Evolutionary conservation across 2,113 vertebrate species (phyloP).

Genomic region (Calidris pygmaea): DNA sequence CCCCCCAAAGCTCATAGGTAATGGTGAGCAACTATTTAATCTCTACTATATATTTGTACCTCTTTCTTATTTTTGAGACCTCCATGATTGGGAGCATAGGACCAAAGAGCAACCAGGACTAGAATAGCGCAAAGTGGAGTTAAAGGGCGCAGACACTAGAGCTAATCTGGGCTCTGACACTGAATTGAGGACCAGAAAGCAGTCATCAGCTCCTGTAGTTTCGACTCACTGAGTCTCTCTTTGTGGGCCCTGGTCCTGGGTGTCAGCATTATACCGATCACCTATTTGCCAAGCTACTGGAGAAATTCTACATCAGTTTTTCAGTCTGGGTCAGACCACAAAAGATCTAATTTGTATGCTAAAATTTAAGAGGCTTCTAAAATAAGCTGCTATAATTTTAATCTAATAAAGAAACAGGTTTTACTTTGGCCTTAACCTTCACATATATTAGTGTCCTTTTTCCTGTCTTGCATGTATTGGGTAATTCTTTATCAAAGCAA

Average conservation of each 20-base stretch:
- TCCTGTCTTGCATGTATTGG: not conserved
- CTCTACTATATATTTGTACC: not conserved
- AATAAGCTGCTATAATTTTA: not conserved
- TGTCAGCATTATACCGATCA: not conserved
- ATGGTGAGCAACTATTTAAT: not conserved
- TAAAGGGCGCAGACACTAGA: not conserved
- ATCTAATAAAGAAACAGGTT: not conserved
- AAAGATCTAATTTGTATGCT: not conserved
- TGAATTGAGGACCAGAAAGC: not conserved
- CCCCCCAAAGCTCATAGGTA: not conserved
- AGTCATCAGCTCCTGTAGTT: not conserved
- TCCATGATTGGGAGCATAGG: not conserved
- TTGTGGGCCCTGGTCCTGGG: not conserved
- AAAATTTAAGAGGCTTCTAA: not conserved
- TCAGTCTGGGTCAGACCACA: not conserved
- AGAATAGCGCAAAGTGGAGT: not conserved
- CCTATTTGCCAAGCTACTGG: not conserved
- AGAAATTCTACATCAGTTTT: not conserved
- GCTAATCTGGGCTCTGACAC: not conserved
- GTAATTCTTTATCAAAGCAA: not conserved
- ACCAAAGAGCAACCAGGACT: too few relatives aligned
- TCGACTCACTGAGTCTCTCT: not conserved
- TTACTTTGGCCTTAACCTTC: not conserved
- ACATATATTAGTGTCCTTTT: not conserved
- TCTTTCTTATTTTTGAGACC: not conserved